These are phyloP conservation scores for Origma solitaria DNA, from an alignment of 2,113 vertebrate species.

Conservation along the genomic window DNA sequence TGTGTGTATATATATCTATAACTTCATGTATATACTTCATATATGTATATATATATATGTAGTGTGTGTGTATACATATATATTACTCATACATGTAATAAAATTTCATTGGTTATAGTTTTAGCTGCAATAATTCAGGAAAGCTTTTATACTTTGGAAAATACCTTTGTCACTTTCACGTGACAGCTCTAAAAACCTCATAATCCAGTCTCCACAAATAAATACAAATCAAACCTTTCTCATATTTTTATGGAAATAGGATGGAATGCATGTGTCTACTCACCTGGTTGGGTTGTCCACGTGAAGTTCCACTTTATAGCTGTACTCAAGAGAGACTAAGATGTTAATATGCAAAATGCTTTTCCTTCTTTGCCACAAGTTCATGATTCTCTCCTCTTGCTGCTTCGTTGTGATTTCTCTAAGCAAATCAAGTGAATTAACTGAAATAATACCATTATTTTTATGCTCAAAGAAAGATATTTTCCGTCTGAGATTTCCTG, in stretches of 20 bases:
- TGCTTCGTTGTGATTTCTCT: background rate
- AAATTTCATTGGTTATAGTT: background rate
- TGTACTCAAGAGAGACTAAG: accelerated
- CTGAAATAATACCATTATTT: background rate
- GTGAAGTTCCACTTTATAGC: background rate
- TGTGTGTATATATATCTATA: background rate
- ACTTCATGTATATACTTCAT: background rate
- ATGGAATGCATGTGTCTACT: background rate
- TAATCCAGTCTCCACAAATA: background rate
- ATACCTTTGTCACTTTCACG: background rate
- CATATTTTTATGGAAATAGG: background rate
- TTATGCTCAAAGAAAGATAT: background rate
- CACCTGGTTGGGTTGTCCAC: background rate
- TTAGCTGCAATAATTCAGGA: background rate
- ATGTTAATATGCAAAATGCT: background rate
- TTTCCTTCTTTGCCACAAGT: background rate
- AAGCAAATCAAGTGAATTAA: background rate
- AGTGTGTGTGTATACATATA: background rate
- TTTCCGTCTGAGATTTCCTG: background rate
- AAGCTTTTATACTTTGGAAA: background rate
- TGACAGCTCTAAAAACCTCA: background rate
- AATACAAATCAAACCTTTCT: background rate
- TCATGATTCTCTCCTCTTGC: background rate
- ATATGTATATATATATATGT: background rate
- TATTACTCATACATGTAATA: background rate